phyloP scores from a whole-genome alignment of 2,113 vertebrate species.

The Brachionichthys hirsutus region DNA sequence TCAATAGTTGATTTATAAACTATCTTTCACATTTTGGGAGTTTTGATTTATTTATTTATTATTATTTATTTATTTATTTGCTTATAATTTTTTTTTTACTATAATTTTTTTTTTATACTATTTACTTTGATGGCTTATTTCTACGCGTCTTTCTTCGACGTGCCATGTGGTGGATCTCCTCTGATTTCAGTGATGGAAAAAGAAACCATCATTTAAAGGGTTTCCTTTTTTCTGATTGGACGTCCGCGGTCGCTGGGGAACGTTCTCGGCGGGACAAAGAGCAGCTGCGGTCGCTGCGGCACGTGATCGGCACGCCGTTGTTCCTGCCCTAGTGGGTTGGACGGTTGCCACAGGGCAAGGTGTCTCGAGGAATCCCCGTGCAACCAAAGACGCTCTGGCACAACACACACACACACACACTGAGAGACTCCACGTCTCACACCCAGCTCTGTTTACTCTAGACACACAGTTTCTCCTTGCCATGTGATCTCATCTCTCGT shows the following conservation, averaged over 20 bases:
- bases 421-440: slow-evolving; percentile 16
- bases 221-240: background rate
- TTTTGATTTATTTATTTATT: no score
- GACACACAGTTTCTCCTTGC: slow-evolving; percentile 17
- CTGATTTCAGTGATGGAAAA: no score
- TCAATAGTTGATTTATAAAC: no score
- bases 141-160: no score
- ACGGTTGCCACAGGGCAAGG: slow-evolving; percentile 26
- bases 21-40: no score
- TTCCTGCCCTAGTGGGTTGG: slow-evolving; percentile 20
- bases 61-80: no score
- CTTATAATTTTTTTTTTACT: no score
- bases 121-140: no score
- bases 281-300: slow-evolving; percentile 7
- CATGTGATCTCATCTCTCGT: background rate
- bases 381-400: slow-evolving; percentile 15
- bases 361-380: slow-evolving; percentile 47
- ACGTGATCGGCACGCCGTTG: slow-evolving; percentile 13
- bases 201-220: no score
- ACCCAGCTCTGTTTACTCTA: slow-evolving; percentile 26
- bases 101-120: no score
- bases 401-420: slow-evolving; percentile 6
- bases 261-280: background rate
- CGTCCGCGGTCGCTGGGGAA: background rate
- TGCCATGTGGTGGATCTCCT: no score